phyloP scores from a whole-genome alignment of 1,140 invertebrate genomes.

The Schlechtendalia chinensis region DNA sequence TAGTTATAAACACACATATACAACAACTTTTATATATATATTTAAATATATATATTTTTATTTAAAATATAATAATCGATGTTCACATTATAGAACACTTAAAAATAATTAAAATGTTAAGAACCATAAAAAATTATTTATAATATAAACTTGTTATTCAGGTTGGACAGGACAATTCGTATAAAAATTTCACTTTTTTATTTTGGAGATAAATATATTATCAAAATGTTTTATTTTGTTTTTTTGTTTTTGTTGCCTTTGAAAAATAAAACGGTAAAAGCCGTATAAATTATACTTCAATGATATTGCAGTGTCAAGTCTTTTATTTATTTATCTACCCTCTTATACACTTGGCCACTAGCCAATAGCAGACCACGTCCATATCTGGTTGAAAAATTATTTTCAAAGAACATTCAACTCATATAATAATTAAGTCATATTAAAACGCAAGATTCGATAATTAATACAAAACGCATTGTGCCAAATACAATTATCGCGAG shows the following conservation, averaged over 20 bases:
- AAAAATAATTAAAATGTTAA: too few relatives aligned
- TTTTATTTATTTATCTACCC: conserved; percentile 29
- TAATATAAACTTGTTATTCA: too few relatives aligned
- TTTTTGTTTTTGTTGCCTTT: not conserved
- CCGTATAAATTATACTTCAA: conserved; percentile 39
- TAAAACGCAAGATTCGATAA: conserved; percentile 32
- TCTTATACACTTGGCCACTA: conserved; percentile 16
- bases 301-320: conserved; percentile 14
- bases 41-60: too few relatives aligned
- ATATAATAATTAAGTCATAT: conserved; percentile 38
- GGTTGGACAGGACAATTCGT: not conserved
- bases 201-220: not conserved
- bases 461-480: conserved; percentile 34
- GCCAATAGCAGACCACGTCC: not conserved
- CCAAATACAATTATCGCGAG: conserved; percentile 27
- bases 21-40: too few relatives aligned
- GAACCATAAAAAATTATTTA: too few relatives aligned
- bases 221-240: not conserved
- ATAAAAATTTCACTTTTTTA: not conserved
- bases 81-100: too few relatives aligned
- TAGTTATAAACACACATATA: too few relatives aligned
- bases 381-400: conserved; percentile 6
- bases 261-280: conserved; percentile 15
- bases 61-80: too few relatives aligned
- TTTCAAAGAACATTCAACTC: conserved; percentile 34